These are phyloP conservation scores for Cryptosula pallasiana DNA, from an alignment of 2,888 invertebrate species.

Conservation along the genomic window DNA sequence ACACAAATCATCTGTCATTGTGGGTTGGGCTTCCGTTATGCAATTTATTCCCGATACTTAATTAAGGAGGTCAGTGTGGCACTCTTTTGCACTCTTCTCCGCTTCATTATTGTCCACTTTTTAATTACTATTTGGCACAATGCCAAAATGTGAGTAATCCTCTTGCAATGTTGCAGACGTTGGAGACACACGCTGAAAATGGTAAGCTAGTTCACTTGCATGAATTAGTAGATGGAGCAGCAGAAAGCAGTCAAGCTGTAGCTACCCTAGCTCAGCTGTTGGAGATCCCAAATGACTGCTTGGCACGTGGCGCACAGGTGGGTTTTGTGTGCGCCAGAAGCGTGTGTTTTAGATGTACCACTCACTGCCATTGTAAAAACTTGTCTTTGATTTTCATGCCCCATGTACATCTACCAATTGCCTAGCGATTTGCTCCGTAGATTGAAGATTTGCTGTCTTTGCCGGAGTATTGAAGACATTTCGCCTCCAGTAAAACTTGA, in stretches of 20 bases:
- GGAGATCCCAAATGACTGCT: not conserved
- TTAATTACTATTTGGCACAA: not conserved
- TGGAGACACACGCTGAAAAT: conserved; percentile 61
- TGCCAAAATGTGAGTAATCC: conserved; percentile 17
- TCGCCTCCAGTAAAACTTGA: too few species aligned
- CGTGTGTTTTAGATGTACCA: not conserved
- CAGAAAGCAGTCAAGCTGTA: conserved; percentile 63
- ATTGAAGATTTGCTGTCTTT: too few species aligned
- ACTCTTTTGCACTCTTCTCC: not conserved
- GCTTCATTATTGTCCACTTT: not conserved
- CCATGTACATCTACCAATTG: too few species aligned
- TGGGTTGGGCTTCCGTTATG: not conserved
- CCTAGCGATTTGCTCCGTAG: too few species aligned
- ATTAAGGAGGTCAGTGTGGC: not conserved
- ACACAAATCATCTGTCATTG: not conserved
- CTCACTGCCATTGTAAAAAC: not conserved
- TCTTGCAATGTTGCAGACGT: conserved; percentile 59
- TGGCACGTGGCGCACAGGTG: conserved; percentile 7
- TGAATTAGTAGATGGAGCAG: conserved; percentile 62
- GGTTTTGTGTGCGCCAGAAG: too few species aligned
- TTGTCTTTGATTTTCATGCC: not conserved
- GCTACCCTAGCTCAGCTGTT: conserved; percentile 60
- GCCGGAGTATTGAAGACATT: too few species aligned
- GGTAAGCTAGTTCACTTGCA: conserved; percentile 65
- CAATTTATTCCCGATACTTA: not conserved